Conservation (phyloP, 2,113 vertebrate genomes). For the Sylvilagus bachmani region DNA sequence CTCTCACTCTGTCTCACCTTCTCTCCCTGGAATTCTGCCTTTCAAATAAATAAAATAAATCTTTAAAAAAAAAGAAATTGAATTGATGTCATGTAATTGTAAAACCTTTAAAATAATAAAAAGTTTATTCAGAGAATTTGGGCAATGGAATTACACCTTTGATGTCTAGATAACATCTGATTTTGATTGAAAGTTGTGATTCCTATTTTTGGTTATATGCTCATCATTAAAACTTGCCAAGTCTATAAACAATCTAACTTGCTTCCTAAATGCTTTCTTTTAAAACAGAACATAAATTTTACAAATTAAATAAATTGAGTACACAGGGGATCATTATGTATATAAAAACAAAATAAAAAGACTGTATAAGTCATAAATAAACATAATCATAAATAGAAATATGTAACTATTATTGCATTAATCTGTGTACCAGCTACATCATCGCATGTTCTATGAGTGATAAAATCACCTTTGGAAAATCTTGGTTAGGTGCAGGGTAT, state of each 20-base stretch:
- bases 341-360: not conserved
- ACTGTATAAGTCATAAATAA: slow-evolving; percentile 3
- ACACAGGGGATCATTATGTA: not conserved
- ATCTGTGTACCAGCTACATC: not conserved
- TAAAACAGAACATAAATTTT: slow-evolving; percentile 14
- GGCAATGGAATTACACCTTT: not conserved
- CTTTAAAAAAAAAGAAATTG: not conserved
- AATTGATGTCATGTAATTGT: not conserved
- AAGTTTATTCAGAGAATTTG: not conserved
- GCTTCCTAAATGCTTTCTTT: slow-evolving; percentile 41
- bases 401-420: not conserved
- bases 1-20: too few species aligned
- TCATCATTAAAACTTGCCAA: not conserved
- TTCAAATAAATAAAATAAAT: too few species aligned
- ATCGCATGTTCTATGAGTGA: not conserved
- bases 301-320: slow-evolving; percentile 49
- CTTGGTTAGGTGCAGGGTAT: not conserved
- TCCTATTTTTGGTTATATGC: not conserved
- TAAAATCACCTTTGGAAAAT: not conserved
- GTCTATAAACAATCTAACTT: not conserved
- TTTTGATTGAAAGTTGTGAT: slow-evolving; percentile 19
- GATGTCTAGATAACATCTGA: not conserved
- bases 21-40: too few species aligned
- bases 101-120: slow-evolving; percentile 28
- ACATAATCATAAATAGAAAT: slow-evolving; percentile 31